Base-by-base conservation (phyloP, 2,113 vertebrate species). In the Solea solea region DNA sequence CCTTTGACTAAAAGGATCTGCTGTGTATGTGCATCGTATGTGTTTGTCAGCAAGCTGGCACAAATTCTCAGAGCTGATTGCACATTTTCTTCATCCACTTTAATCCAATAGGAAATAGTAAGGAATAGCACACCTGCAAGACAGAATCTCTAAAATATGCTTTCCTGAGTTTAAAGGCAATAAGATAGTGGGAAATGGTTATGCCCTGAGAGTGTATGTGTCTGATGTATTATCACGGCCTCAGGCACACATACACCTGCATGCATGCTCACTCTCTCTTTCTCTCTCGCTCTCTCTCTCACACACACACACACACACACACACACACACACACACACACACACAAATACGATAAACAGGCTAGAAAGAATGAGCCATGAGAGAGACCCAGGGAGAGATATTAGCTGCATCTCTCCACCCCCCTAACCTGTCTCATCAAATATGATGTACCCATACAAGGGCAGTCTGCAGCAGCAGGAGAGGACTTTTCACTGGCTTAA, bases 381-480 rank as follows among this genome's bases (percentile, higher is more conserved):
- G 78, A 82, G 66, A 84, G 72, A 83, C 55, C 76, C 16, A 64
- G 69, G 72, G 61, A 88, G 73, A 79, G 62, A 86, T 91, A 89
- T 85, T 87, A 85, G 81, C 74, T 84, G 80, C 79, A 80, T 69
- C 71, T 68, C 64, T 61, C 82, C 68, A 74, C 78, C 74, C 60
- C 80, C 78, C 64, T 34, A 21, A 72, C 86, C 83, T 76, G 65
- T 86, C 85, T 88, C 74, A 77, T 83, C 86, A 87, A 87, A 91
- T 89, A 86, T 87, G 74, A 89, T 83, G 72, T 72, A 81, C 80
- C 67, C 86, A 49, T 75, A 87, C 72, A 83, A 87, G 88, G 72
- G 73, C 75, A 69, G 82, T 81, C 57, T 88, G 76, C 81, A 80
- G 80, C 64, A 79, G 82, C 67, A 10, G 72, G 65, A 81, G 56